These are phyloP conservation scores for Lasioglossum lativentre DNA, from an alignment of 2,888 invertebrate genomes.

Conservation along the genomic window DNA sequence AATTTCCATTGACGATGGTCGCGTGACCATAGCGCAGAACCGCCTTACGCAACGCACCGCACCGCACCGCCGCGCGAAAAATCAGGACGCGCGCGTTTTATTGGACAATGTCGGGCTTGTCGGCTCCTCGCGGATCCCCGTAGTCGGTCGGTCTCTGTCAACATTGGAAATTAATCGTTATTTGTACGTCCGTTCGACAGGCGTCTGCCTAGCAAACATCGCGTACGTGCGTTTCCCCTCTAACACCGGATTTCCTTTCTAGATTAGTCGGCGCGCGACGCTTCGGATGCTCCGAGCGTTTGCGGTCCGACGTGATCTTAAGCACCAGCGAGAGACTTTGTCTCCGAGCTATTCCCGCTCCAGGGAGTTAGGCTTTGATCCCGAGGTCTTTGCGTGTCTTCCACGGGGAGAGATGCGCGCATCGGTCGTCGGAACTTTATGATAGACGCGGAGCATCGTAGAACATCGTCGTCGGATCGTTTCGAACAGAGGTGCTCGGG, in stretches of 20 bases:
- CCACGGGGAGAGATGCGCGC: background rate
- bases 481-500: background rate
- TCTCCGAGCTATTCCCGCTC: background rate
- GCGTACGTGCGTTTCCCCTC: constrained; percentile 16
- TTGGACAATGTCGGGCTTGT: background rate
- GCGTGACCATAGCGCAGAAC: background rate
- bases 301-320: constrained; percentile 3
- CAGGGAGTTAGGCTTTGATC: background rate
- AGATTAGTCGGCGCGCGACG: background rate
- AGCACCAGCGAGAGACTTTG: background rate
- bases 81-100: constrained; percentile 29
- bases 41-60: constrained; percentile 16
- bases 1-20: constrained; percentile 19
- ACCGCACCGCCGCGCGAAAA: too few relatives aligned
- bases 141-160: constrained; percentile 32
- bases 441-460: background rate
- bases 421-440: background rate
- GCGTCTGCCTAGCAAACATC: background rate
- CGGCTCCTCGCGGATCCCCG: background rate
- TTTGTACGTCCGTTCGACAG: constrained; percentile 6
- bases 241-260: constrained; percentile 24
- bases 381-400: background rate
- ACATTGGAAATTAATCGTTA: constrained; percentile 45
- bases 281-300: background rate
- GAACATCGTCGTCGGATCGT: background rate